Conservation (phyloP, 2,113 vertebrate species). For the Ginglymostoma cirratum region DNA sequence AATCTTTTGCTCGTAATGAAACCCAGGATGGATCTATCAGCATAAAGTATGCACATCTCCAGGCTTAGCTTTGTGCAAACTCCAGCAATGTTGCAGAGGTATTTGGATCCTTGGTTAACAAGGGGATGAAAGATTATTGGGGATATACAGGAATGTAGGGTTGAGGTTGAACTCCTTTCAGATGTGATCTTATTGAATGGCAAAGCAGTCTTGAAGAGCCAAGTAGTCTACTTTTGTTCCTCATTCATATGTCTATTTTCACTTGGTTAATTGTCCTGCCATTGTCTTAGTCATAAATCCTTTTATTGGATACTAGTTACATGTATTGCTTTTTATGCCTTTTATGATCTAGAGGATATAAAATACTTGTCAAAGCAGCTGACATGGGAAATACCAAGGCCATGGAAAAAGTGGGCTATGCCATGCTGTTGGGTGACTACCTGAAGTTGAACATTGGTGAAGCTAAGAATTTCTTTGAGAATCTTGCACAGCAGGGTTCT, state of each 20-base stretch:
- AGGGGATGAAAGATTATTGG: too few species aligned
- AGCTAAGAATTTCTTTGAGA: constrained; percentile 84
- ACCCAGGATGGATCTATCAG: not conserved
- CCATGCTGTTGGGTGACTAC: constrained; percentile 89
- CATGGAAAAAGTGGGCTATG: constrained; percentile 88
- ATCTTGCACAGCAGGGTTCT: constrained; percentile 81
- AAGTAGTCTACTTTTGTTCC: too few species aligned
- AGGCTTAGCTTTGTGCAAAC: not conserved
- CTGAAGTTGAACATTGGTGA: constrained; percentile 74
- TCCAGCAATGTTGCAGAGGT: not conserved
- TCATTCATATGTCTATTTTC: not conserved
- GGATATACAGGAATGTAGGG: too few species aligned
- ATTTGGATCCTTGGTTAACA: too few species aligned
- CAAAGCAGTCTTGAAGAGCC: too few species aligned
- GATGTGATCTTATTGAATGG: too few species aligned
- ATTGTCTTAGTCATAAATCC: not conserved
- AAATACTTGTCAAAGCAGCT: constrained; percentile 78
- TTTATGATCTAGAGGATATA: constrained; percentile 68
- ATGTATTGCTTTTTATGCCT: not conserved
- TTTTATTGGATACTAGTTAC: not conserved
- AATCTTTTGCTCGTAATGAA: not conserved
- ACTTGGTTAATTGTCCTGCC: not conserved
- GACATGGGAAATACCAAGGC: constrained; percentile 83
- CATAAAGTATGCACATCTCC: not conserved
- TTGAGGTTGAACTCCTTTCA: too few species aligned